These are phyloP conservation scores for Drosophila nebulosa DNA, from an alignment of 1,140 invertebrate genomes.

Conservation along the genomic window DNA sequence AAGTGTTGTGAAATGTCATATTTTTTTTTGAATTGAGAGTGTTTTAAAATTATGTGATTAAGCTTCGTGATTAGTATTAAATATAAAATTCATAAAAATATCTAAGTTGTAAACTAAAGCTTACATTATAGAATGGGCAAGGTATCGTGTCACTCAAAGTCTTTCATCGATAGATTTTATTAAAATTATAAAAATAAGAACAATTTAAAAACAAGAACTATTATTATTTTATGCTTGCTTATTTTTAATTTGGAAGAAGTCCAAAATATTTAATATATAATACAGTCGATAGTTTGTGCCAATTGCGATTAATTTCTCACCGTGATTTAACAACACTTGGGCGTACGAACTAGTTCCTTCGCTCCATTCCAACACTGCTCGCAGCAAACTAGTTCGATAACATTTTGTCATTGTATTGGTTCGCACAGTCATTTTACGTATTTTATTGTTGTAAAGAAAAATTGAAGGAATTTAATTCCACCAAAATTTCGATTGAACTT, in stretches of 20 bases:
- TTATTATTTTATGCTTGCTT: too few species aligned
- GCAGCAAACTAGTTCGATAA: conserved; percentile 35
- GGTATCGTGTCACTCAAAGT: too few species aligned
- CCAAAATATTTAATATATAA: too few species aligned
- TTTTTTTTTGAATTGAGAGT: background rate
- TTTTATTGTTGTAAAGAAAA: conserved; percentile 52
- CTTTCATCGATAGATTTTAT: too few species aligned
- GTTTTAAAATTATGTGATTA: background rate
- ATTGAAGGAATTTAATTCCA: conserved; percentile 30
- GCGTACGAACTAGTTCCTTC: conserved; percentile 14
- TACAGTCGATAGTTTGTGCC: background rate
- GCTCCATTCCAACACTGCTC: conserved; percentile 1
- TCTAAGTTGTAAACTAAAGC: too few species aligned
- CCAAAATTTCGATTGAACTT: conserved; percentile 29
- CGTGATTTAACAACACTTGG: conserved; percentile 8
- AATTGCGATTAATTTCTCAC: too few species aligned
- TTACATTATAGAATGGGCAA: too few species aligned
- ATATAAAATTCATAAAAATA: background rate
- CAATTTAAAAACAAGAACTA: too few species aligned
- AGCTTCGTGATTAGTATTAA: too few species aligned
- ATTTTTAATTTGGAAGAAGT: too few species aligned
- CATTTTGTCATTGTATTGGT: conserved; percentile 40
- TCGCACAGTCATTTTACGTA: conserved; percentile 53
- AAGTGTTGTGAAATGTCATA: background rate
- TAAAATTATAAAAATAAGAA: too few species aligned